A percentile compares a stretch with the other conserved stretches of the same genome.
Evolutionary conservation across 2,113 vertebrate genomes (phyloP).

Genomic region (Bagarius yarrelli): DNA sequence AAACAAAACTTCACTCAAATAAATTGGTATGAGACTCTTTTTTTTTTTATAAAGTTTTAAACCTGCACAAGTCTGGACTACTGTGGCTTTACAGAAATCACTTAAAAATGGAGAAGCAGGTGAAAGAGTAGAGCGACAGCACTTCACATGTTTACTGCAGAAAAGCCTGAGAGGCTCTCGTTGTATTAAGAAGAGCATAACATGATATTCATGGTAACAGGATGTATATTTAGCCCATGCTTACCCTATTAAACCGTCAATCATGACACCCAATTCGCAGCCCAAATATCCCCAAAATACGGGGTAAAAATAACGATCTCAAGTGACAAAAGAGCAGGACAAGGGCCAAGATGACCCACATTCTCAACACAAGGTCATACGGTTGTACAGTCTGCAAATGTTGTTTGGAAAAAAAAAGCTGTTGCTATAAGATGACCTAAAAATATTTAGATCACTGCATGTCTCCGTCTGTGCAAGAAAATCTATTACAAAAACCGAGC

Average conservation of each 20-base stretch:
- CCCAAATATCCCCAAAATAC: slow-evolving; percentile 67
- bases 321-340: slow-evolving; percentile 72
- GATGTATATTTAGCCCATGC: slow-evolving; percentile 70
- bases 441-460: slow-evolving; percentile 25
- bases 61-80: slow-evolving; percentile 16
- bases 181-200: slow-evolving; percentile 47
- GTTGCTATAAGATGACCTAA: neutral
- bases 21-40: slow-evolving; percentile 10
- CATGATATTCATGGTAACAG: slow-evolving; percentile 71
- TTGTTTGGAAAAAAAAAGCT: neutral
- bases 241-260: slow-evolving; percentile 64
- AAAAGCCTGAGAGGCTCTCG: slow-evolving; percentile 44
- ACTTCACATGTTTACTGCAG: slow-evolving; percentile 15
- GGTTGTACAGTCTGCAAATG: slow-evolving; percentile 6
- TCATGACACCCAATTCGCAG: slow-evolving; percentile 71
- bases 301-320: slow-evolving; percentile 76
- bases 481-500: slow-evolving; percentile 3
- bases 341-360: slow-evolving; percentile 63
- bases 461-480: neutral
- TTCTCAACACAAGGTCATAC: slow-evolving; percentile 46
- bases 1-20: slow-evolving; percentile 4
- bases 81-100: neutral
- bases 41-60: slow-evolving; percentile 27
- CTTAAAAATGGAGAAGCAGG: slow-evolving; percentile 21
- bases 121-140: slow-evolving; percentile 5